Evolutionary conservation across 53 echinoderm and acorn worm species (phyloP), one percentile per base, ranked within the genome.

Genomic region (Crossaster papposus): DNA sequence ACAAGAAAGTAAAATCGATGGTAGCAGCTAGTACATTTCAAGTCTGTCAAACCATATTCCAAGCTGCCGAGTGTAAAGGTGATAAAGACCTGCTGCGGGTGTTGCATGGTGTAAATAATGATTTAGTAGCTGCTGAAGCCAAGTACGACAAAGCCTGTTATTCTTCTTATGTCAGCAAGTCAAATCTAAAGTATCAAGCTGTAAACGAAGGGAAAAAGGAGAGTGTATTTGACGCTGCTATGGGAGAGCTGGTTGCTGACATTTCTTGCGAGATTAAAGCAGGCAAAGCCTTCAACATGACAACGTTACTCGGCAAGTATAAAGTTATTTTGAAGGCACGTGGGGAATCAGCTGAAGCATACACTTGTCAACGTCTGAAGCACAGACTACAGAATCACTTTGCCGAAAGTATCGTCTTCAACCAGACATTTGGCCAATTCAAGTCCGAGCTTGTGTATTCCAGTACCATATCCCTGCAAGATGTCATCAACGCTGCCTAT

Each of bases 1-100:
- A n/a, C n/a, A n/a, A n/a, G n/a, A 81, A 81, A 14, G 90, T 82
- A 11, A 90, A 90, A 74, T 28, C 26, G 50, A 90, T 90, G 90
- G 90, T 71, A 31, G 64, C 50, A 37, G 90, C 75, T 30, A 81
- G 90, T 81, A 90, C 90, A 22, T 88, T 81, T 51, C 65, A 90
- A 24, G 90, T 74, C 24, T 32, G 90, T 52, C 23, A 65, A 28
- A 90, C 90, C 24, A 90, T 81, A 6, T 23, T 7, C 50, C 17
- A 81, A n/a, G 90, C 90, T 80, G 90, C 81, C 11, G 38, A 68
- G 65, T 30, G 65, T 30, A 34, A 70, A 70, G 90, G 82, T 72
- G 90, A 90, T 81, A 81, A 81, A n/a, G 82, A 81, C 15, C 44
- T 82, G 88, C 33, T 88, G 51, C 72, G 35, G 20, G 24, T 86